These are phyloP conservation scores for Sialis fuliginosa DNA, from an alignment of 2,888 invertebrate genomes.

Conservation along the genomic window DNA sequence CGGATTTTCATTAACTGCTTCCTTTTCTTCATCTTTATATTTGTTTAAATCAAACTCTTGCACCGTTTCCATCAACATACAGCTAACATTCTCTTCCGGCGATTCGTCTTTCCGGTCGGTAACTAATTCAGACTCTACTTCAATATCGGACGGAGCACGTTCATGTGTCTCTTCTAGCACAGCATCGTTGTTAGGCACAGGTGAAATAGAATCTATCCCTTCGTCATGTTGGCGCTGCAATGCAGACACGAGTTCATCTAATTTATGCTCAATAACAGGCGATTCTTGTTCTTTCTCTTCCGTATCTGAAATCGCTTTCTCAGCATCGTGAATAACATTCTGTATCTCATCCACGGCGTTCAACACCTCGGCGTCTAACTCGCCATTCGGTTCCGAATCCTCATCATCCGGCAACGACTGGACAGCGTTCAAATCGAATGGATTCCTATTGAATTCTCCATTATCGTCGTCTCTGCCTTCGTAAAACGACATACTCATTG, in stretches of 20 bases:
- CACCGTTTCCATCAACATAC: no score
- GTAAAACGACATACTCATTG: constrained; percentile 47
- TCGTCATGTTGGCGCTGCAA: constrained; percentile 4
- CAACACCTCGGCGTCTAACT: background rate
- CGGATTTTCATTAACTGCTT: background rate
- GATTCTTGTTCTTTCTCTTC: constrained; percentile 7
- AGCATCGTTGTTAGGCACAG: constrained; percentile 6
- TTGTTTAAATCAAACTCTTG: no score
- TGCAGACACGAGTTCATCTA: constrained; percentile 2
- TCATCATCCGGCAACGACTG: constrained; percentile 32
- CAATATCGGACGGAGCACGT: background rate
- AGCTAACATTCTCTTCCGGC: no score
- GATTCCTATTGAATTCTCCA: constrained; percentile 27
- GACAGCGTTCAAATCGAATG: constrained; percentile 39
- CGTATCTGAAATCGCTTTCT: constrained; percentile 1
- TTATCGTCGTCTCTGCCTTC: constrained; percentile 39
- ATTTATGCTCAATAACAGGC: constrained; percentile 7
- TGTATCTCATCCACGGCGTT: constrained; percentile 1
- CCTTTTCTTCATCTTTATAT: background rate
- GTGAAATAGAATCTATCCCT: constrained; percentile 5
- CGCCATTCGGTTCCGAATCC: constrained; percentile 16
- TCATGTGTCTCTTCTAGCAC: background rate
- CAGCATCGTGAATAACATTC: background rate
- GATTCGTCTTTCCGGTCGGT: background rate
- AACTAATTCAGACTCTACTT: background rate